These are phyloP conservation scores for Xylocampa areola DNA, from an alignment of 2,888 invertebrate genomes.

Conservation along the genomic window DNA sequence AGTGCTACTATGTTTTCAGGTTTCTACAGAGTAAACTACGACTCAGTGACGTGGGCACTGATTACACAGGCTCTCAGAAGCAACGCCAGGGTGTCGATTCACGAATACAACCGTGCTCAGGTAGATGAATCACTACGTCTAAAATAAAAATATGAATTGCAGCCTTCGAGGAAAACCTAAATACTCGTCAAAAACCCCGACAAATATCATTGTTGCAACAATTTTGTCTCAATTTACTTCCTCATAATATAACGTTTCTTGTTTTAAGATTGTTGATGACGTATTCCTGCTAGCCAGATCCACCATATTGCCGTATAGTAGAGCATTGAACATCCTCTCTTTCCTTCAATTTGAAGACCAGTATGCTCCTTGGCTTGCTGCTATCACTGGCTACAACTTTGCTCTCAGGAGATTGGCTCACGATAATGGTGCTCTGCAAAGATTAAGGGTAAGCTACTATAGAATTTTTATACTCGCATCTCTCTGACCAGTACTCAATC, in stretches of 20 bases:
- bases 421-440: slow-evolving; percentile 62
- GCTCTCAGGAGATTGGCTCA: slow-evolving; percentile 81
- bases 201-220: too few species aligned
- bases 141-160: not conserved
- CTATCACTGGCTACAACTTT: slow-evolving; percentile 86
- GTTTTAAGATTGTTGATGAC: slow-evolving; percentile 91
- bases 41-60: slow-evolving; percentile 88
- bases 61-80: slow-evolving; percentile 82
- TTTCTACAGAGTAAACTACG: slow-evolving; percentile 91
- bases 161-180: too few species aligned
- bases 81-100: slow-evolving; percentile 73
- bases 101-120: slow-evolving; percentile 92
- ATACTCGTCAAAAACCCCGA: too few species aligned
- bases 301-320: slow-evolving; percentile 82
- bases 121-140: slow-evolving; percentile 67
- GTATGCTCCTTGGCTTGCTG: slow-evolving; percentile 92
- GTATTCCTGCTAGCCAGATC: slow-evolving; percentile 90
- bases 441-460: slow-evolving; percentile 67
- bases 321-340: slow-evolving; percentile 89
- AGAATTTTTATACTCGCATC: too few species aligned
- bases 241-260: too few species aligned
- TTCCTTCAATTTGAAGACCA: slow-evolving; percentile 90
- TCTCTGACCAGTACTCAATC: not conserved
- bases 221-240: too few species aligned
- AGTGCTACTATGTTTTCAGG: slow-evolving; percentile 74